Conservation (phyloP, 2,797 vertebrate genomes). For the Microchirus variegatus region DNA sequence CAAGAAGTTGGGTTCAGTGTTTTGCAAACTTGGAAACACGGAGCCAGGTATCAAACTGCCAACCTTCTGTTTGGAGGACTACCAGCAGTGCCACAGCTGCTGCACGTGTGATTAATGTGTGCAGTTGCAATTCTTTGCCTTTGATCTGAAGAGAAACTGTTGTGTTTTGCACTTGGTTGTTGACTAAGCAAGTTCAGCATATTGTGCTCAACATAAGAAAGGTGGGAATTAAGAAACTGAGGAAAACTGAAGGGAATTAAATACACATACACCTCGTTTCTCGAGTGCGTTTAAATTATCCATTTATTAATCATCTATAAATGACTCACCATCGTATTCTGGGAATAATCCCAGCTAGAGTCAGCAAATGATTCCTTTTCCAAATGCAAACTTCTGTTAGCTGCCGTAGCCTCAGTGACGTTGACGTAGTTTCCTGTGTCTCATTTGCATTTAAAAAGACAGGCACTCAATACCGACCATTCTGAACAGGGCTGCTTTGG, state of each 20-base stretch:
- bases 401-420: too few relatives aligned
- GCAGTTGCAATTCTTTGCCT: constrained; percentile 1
- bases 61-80: not conserved
- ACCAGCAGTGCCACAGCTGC: not conserved
- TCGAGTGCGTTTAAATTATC: not conserved
- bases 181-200: not conserved
- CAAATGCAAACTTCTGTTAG: too few relatives aligned
- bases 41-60: not conserved
- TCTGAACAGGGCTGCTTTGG: too few relatives aligned
- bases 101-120: not conserved
- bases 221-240: not conserved
- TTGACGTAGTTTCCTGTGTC: too few relatives aligned
- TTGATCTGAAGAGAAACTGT: constrained; percentile 7
- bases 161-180: constrained; percentile 23
- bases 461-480: too few relatives aligned
- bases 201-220: not conserved
- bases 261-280: not conserved
- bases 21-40: too few relatives aligned
- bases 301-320: not conserved
- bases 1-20: not conserved
- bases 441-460: too few relatives aligned
- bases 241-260: not conserved
- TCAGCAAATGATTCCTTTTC: too few relatives aligned
- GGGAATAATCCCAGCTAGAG: too few relatives aligned
- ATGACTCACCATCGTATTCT: too few relatives aligned